These are phyloP conservation scores for Cyclargus thomasi DNA, from an alignment of 1,140 invertebrate genomes.

Conservation along the genomic window DNA sequence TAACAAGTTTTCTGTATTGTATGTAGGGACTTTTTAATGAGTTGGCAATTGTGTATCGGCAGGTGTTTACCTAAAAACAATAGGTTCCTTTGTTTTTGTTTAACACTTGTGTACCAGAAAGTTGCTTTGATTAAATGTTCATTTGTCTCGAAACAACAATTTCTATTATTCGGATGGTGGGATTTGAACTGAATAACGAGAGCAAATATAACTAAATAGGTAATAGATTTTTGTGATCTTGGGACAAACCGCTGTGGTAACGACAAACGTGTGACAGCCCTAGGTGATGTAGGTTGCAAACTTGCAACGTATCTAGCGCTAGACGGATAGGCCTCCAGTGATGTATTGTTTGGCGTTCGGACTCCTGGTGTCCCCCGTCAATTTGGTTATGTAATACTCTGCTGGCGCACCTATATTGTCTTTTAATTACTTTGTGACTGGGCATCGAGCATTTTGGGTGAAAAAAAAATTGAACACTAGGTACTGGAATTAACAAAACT, in stretches of 20 bases:
- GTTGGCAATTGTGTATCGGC: constrained; percentile 15
- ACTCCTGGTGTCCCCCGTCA: constrained; percentile 15
- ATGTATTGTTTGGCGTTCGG: constrained; percentile 31
- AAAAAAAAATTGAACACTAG: not conserved
- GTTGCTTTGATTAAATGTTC: not conserved
- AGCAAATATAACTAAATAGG: too few relatives aligned
- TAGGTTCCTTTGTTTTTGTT: not conserved
- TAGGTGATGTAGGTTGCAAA: constrained; percentile 24
- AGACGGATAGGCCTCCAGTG: constrained; percentile 36
- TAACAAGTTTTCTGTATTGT: constrained; percentile 7
- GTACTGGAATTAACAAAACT: too few relatives aligned
- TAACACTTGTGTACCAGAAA: not conserved
- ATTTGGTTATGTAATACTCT: constrained; percentile 12
- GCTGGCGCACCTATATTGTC: not conserved
- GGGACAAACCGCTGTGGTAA: not conserved
- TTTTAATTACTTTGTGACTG: not conserved
- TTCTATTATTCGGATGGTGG: not conserved
- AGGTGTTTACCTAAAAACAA: constrained; percentile 12
- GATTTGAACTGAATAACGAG: too few relatives aligned
- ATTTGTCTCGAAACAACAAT: not conserved
- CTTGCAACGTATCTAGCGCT: constrained; percentile 34
- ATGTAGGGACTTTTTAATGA: constrained; percentile 13
- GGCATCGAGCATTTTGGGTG: not conserved
- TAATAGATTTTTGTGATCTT: too few relatives aligned
- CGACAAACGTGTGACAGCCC: not conserved